These are phyloP conservation scores for Penaeus japonicus DNA, from an alignment of 1,140 invertebrate genomes.

Conservation along the genomic window DNA sequence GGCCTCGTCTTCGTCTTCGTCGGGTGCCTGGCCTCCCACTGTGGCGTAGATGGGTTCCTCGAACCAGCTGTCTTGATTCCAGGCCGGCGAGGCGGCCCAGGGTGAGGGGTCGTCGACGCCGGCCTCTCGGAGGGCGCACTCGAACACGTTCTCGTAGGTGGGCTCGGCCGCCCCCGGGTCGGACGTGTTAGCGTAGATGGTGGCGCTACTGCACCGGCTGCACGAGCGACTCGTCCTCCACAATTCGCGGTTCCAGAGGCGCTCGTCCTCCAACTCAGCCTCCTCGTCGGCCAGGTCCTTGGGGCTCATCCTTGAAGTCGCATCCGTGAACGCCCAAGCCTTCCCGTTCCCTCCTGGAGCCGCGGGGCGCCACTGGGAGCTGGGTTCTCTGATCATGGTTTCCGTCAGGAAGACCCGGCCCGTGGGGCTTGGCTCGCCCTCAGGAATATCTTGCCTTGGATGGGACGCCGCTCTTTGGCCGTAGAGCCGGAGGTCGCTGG, in stretches of 20 bases:
- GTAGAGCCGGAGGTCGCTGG: neutral
- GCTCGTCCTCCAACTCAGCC: neutral
- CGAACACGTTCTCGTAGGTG: slow-evolving; percentile 36
- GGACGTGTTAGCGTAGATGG: slow-evolving; percentile 37
- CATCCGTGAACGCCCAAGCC: no score
- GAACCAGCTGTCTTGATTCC: neutral
- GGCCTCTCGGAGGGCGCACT: slow-evolving; percentile 4
- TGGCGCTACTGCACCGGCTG: slow-evolving; percentile 21
- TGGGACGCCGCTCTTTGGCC: neutral
- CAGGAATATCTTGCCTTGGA: no score
- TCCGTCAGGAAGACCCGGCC: neutral
- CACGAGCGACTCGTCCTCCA: slow-evolving; percentile 2
- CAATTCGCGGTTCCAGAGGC: neutral
- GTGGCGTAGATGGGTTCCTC: slow-evolving; percentile 42
- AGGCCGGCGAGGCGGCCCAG: neutral
- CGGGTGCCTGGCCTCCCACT: neutral
- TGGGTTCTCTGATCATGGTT: neutral
- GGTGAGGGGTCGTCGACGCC: neutral
- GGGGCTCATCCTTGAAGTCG: no score
- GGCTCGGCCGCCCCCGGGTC: slow-evolving; percentile 38
- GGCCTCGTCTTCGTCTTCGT: neutral
- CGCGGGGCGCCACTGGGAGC: no score
- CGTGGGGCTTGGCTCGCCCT: neutral
- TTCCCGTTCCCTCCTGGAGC: no score
- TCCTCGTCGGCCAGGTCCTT: neutral